phyloP scores from a whole-genome alignment of 2,888 invertebrate species.

The Gisinianus flammeolus region DNA sequence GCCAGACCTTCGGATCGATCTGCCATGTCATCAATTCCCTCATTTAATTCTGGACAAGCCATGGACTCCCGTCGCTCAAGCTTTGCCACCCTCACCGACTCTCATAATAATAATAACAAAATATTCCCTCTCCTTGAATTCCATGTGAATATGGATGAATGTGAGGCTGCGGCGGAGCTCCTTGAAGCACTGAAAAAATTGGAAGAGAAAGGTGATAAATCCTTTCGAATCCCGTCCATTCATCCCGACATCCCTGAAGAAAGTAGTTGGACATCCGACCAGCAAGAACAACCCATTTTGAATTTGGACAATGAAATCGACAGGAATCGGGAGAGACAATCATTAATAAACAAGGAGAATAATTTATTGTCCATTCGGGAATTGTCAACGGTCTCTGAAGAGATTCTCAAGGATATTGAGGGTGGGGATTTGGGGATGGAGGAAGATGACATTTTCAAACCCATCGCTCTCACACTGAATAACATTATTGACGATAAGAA shows the following conservation, averaged over 20 bases:
- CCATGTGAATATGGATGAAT: constrained; percentile 50
- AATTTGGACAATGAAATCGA: no score
- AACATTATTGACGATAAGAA: neutral
- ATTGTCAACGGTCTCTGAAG: neutral
- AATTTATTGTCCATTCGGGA: neutral
- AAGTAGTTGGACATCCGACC: constrained; percentile 3
- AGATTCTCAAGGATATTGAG: constrained; percentile 12
- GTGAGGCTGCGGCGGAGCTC: constrained; percentile 53
- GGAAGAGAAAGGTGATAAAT: constrained; percentile 48
- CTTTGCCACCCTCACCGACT: constrained; percentile 18
- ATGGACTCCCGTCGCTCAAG: constrained; percentile 39
- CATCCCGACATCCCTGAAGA: constrained; percentile 38
- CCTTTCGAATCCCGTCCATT: constrained; percentile 9
- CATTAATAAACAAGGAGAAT: neutral
- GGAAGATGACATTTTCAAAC: no score
- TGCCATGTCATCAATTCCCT: constrained; percentile 3
- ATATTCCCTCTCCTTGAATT: constrained; percentile 37
- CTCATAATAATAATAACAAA: constrained; percentile 15
- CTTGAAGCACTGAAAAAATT: constrained; percentile 52
- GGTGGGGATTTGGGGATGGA: neutral
- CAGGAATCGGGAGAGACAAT: neutral
- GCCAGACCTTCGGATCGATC: constrained; percentile 50
- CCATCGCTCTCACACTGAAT: neutral
- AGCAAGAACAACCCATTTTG: constrained; percentile 22
- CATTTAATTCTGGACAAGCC: neutral